phyloP scores from a whole-genome alignment of 2,888 invertebrate species.

The Sturmia bella region DNA sequence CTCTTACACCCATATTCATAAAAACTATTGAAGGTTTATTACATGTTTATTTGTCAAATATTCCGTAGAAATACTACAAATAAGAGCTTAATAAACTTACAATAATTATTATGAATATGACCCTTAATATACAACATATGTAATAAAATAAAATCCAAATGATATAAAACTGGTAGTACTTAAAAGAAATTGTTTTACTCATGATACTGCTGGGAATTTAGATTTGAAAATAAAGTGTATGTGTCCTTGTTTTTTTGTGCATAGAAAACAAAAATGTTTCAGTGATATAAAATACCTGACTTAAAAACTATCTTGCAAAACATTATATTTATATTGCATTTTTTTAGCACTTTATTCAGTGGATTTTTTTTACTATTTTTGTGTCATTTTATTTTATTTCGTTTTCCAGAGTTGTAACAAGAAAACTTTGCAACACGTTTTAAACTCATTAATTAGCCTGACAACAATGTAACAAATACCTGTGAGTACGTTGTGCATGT shows the following conservation, averaged over 20 bases:
- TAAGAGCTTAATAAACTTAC: no score
- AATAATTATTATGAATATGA: no score
- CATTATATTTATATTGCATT: slow-evolving; percentile 2
- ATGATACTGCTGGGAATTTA: slow-evolving; percentile 2
- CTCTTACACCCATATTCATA: no score
- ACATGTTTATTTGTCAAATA: no score
- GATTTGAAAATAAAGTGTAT: background rate
- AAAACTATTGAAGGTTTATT: no score
- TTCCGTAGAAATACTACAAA: no score
- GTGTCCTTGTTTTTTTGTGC: background rate
- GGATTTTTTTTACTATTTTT: background rate
- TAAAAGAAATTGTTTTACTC: slow-evolving; percentile 7
- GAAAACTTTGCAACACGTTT: slow-evolving; percentile 64
- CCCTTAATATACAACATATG: slow-evolving; percentile 49
- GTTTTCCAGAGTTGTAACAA: slow-evolving; percentile 17
- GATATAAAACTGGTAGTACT: background rate
- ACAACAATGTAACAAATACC: slow-evolving; percentile 66
- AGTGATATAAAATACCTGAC: slow-evolving; percentile 20
- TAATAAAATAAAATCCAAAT: slow-evolving; percentile 50
- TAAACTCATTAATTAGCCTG: slow-evolving; percentile 69
- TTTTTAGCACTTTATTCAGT: background rate
- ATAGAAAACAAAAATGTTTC: slow-evolving; percentile 1
- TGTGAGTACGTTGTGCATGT: background rate
- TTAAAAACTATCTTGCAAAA: slow-evolving; percentile 11
- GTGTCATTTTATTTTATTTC: background rate